phyloP scores from a whole-genome alignment of 1,140 invertebrate species.

The Drosophila sp. region DNA sequence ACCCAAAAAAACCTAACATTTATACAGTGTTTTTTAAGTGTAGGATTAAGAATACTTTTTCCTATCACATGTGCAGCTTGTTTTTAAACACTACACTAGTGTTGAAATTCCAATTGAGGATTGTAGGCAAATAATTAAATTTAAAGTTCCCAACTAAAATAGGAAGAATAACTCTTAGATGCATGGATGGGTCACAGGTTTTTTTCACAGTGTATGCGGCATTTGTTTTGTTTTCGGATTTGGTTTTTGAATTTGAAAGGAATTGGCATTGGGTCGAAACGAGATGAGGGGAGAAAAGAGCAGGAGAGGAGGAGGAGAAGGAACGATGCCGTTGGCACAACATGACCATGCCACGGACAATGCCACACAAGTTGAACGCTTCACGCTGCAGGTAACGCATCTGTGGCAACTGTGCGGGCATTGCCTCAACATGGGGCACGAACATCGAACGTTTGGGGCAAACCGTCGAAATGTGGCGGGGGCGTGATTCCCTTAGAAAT shows the following conservation, averaged over 20 bases:
- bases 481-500: slow-evolving; percentile 42
- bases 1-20: too few relatives aligned
- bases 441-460: neutral
- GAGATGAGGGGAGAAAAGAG: slow-evolving; percentile 7
- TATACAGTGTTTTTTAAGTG: too few relatives aligned
- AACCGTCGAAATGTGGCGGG: slow-evolving; percentile 19
- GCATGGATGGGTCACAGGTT: too few relatives aligned
- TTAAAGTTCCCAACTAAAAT: too few relatives aligned
- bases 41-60: too few relatives aligned
- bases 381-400: slow-evolving; percentile 40
- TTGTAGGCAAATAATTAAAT: too few relatives aligned
- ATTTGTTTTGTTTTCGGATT: slow-evolving; percentile 57
- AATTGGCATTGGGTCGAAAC: slow-evolving; percentile 43
- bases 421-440: neutral
- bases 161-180: too few relatives aligned
- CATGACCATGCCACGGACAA: slow-evolving; percentile 42
- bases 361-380: slow-evolving; percentile 64
- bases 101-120: too few relatives aligned
- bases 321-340: slow-evolving; percentile 66
- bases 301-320: slow-evolving; percentile 1
- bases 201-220: slow-evolving; percentile 17
- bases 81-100: too few relatives aligned
- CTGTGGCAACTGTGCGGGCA: slow-evolving; percentile 4
- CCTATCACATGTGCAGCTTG: too few relatives aligned
- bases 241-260: slow-evolving; percentile 66